A percentile compares a stretch with the other conserved stretches of the same genome.
These are phyloP conservation scores for Lepeophtheirus nordmannii DNA, from an alignment of 2,888 invertebrate genomes.

Conservation along the genomic window DNA sequence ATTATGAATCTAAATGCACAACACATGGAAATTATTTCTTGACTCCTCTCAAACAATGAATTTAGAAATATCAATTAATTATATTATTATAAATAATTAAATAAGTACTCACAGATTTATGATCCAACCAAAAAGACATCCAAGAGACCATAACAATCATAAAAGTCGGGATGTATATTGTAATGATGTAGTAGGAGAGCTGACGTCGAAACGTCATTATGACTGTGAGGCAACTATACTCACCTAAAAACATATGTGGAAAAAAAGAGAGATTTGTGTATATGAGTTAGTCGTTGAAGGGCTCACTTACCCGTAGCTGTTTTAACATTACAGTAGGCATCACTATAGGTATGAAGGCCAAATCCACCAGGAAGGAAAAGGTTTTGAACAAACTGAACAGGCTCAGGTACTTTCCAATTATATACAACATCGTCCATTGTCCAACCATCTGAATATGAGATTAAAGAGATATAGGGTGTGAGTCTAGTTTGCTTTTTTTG, in stretches of 20 bases:
- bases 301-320: slow-evolving; percentile 22
- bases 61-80: too few species aligned
- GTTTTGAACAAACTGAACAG: slow-evolving; percentile 23
- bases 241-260: not conserved
- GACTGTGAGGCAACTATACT: slow-evolving; percentile 21
- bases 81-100: too few species aligned
- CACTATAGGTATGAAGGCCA: slow-evolving; percentile 14
- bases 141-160: slow-evolving; percentile 24
- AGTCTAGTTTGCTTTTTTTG: too few species aligned
- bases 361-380: slow-evolving; percentile 28
- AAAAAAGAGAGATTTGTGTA: too few species aligned
- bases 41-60: too few species aligned
- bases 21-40: too few species aligned
- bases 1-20: too few species aligned
- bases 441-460: slow-evolving; percentile 16
- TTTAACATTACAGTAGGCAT: slow-evolving; percentile 19
- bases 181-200: slow-evolving; percentile 20
- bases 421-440: slow-evolving; percentile 21
- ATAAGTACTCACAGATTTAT: slow-evolving; percentile 29
- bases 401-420: slow-evolving; percentile 24
- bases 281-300: too few species aligned
- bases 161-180: slow-evolving; percentile 22
- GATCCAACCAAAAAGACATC: slow-evolving; percentile 29
- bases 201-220: slow-evolving; percentile 20
- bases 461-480: too few species aligned